These are phyloP conservation scores for Pollenia amentaria DNA, from an alignment of 2,888 invertebrate genomes.

Conservation along the genomic window DNA sequence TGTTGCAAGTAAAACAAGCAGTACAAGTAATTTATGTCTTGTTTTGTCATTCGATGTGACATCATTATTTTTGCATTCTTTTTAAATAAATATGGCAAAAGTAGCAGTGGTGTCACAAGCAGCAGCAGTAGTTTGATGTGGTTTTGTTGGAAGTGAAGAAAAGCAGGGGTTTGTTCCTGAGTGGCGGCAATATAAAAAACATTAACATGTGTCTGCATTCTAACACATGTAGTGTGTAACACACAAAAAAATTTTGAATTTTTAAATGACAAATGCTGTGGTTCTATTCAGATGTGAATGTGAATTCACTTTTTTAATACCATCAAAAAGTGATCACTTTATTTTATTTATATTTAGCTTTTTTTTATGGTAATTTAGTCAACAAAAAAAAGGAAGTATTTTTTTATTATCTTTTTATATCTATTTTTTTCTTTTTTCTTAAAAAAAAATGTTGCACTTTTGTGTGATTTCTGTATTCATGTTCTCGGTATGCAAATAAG, in stretches of 20 bases:
- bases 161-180: background rate
- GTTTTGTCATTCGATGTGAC: conserved; percentile 75
- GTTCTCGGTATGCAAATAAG: background rate
- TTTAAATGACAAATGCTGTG: conserved; percentile 48
- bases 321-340: conserved; percentile 82
- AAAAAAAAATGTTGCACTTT: background rate
- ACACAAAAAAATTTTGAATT: background rate
- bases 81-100: conserved; percentile 51
- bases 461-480: background rate
- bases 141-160: background rate
- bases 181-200: conserved; percentile 37
- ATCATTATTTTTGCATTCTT: conserved; percentile 76
- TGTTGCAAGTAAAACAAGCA: conserved; percentile 17
- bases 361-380: conserved; percentile 23
- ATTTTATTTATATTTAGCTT: conserved; percentile 56
- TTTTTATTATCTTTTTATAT: background rate
- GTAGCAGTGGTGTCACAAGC: background rate
- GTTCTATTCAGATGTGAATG: conserved; percentile 7
- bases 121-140: conserved; percentile 37
- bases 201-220: conserved; percentile 10
- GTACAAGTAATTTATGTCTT: conserved; percentile 65
- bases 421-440: background rate
- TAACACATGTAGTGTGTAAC: background rate
- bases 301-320: conserved; percentile 76
- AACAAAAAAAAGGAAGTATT: background rate